These are phyloP conservation scores for Lamellibrachia satsuma DNA, from an alignment of 2,888 invertebrate genomes.

Conservation along the genomic window DNA sequence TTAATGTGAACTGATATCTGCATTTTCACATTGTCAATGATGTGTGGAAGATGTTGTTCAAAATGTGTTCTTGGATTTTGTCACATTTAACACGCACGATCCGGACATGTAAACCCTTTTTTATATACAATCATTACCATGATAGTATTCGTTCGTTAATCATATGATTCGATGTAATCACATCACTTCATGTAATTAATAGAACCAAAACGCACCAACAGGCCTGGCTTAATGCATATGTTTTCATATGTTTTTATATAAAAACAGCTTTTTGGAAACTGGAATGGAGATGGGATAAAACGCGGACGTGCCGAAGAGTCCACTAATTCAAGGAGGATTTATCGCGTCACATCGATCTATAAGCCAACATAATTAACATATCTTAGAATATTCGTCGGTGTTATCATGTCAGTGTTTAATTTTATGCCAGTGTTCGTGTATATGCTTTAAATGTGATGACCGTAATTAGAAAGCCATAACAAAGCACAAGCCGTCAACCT, in stretches of 20 bases:
- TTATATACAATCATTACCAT: neutral
- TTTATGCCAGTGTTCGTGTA: neutral
- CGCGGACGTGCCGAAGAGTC: conserved; percentile 13
- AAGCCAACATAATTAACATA: neutral
- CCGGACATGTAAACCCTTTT: neutral
- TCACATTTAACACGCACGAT: neutral
- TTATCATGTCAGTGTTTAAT: neutral
- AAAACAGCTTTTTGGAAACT: neutral
- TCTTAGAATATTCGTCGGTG: neutral
- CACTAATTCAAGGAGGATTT: neutral
- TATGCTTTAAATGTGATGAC: neutral
- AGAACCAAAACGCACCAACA: neutral
- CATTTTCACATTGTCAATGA: neutral
- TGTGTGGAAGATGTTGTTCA: neutral
- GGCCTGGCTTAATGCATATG: neutral
- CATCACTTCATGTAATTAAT: neutral
- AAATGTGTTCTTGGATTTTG: neutral
- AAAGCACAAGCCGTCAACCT: neutral
- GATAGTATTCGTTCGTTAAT: neutral
- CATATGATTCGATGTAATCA: neutral
- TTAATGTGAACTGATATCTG: neutral
- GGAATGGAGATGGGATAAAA: neutral
- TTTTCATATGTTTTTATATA: neutral
- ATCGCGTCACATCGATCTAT: neutral
- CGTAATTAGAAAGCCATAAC: neutral